Base-by-base conservation (phyloP, 2,888 invertebrate species). In the Polyommatus iphigenia region DNA sequence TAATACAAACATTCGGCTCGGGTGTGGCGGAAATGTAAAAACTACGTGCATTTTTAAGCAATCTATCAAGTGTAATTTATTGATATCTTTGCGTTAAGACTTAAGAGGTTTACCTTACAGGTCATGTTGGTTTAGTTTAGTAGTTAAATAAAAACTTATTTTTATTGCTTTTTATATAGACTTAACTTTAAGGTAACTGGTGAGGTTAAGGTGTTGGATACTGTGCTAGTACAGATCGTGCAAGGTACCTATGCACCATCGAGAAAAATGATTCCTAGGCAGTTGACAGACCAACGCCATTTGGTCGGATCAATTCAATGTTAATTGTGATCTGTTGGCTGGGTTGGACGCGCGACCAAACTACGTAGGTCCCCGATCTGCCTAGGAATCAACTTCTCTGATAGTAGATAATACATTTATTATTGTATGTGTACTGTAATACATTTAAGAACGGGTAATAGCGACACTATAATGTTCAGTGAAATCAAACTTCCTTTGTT, bases 1-100 rank as follows among this genome's bases (percentile, higher is more conserved):
- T 75, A 75, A 75, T 75, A 46, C 54, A 50, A 29, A 54, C 29
- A 54, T 75, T 50, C 72, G 46, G 46, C 10, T 50, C 18, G 54
- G 50, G 15, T 75, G 46, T 75, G 29, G 1, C 46, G 50, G 54
- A 50, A 75, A 75, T 50, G 20, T 41, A 41, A 67, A 67, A 67
- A 29, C 29, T 24, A 67, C 67, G 29, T 67, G 20, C 67, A 67
- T 67, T 67, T 67, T 67, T 67, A 67, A 67, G 67, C 67, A 15
- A 67, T 67, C 29, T 29, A 67, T 67, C 29, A 15, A 24, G 13
- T 29, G 67, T 67, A 8, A 67, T 67, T 29, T 67, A 67, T 67
- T 67, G 67, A 67, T 29, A 29, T 67, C 67, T 67, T 29, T 15
- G 29, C 29, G 24, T 29, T 29, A 8, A 29, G 29, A 67, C 13